phyloP scores from a whole-genome alignment of 1,140 invertebrate species.

The Copidosoma floridanum region DNA sequence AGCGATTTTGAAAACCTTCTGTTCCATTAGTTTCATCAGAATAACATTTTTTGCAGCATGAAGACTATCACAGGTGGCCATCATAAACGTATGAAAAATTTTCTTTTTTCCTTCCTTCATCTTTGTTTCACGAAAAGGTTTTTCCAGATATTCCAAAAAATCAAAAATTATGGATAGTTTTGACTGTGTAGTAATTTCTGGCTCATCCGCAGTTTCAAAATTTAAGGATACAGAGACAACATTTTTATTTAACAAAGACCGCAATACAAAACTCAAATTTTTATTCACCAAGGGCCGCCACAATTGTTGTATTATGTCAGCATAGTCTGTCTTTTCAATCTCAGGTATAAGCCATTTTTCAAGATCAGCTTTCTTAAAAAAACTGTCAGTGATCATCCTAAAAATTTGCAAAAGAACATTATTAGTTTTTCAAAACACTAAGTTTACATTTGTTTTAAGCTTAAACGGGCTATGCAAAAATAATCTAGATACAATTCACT shows the following conservation, averaged over 20 bases:
- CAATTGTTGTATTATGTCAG: conserved; percentile 62
- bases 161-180: conserved; percentile 73
- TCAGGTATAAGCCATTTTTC: conserved; percentile 72
- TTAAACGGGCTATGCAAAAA: too few relatives aligned
- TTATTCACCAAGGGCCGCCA: conserved; percentile 69
- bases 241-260: conserved; percentile 45
- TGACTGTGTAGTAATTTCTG: conserved; percentile 66
- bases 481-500: too few relatives aligned
- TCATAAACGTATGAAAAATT: conserved; percentile 82
- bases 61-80: conserved; percentile 69
- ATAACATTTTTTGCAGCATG: conserved; percentile 71
- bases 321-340: conserved; percentile 66
- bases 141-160: conserved; percentile 75
- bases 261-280: conserved; percentile 70
- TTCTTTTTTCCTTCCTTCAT: conserved; percentile 67
- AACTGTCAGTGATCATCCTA: conserved; percentile 80
- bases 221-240: conserved; percentile 69
- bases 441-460: too few relatives aligned
- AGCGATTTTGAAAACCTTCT: conserved; percentile 68
- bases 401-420: conserved; percentile 28
- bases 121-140: conserved; percentile 64
- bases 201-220: conserved; percentile 77
- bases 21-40: conserved; percentile 75
- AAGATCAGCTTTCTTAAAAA: conserved; percentile 80
- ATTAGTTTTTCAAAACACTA: not conserved